Evolutionary conservation across 2,113 vertebrate species (phyloP), one percentile per base, ranked within the genome.

Genomic region (Cyprinus carpio): DNA sequence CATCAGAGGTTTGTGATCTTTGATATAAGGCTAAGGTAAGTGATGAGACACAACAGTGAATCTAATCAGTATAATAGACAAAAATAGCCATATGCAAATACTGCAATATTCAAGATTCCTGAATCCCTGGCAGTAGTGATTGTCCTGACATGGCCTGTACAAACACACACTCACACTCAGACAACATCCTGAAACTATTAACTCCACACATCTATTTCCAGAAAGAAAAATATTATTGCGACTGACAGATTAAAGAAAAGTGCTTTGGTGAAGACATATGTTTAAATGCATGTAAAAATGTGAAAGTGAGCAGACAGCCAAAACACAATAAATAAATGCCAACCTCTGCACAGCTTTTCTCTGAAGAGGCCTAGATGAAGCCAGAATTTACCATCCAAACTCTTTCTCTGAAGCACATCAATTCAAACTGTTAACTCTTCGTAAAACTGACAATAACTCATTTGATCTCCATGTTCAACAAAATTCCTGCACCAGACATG

Each of bases 381-480:
- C 10, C 62, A 71, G 56, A 2, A 23, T 49, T 80, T 40, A 40
- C 37, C 37, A 9, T 40, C 37, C 15, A 29, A 77, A 79, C 29
- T 12, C 10, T 15, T 80, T 85, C 49, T 20, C 25, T 43, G 9
- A n/a, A 81, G 16, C 79, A 58, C 60, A 75, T 80, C 10, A 49
- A 40, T 69, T 72, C 34, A 46, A 71, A 49, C 37, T 51, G 51
- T 71, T 49, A 54, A 34, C 60, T 75, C 43, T 81, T 81, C 67
- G 79, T 51, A 12, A 1, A 46, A 51, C 40, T 40, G 15, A 29
- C 23, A 72, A 27, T 60, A 51, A 1, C 2, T 18, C 46, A 74
- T 86, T 77, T 51, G 49, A 65, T 69, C 37, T 29, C 58, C 23
- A 77, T 20, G 6, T 82, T 86, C 49, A 46, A 31, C 43, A 62